Evolutionary conservation across 1,140 invertebrate genomes (phyloP), one percentile per base, ranked within the genome.

Genomic region (Heliconius hermathena): DNA sequence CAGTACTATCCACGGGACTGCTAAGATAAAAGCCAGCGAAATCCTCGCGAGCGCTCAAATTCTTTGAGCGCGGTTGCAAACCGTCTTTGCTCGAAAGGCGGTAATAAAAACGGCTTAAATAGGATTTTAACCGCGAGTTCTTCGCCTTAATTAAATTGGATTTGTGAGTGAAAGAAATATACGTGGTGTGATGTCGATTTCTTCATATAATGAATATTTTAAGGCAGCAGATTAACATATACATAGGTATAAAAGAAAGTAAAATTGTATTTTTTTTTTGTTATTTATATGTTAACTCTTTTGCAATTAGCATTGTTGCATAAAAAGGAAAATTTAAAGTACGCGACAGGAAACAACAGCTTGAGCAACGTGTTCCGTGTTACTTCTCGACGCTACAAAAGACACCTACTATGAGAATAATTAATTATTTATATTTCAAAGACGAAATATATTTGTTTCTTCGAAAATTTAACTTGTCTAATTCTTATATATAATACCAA

Each of bases 51-150:
- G 87, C 87, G 92, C 86, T 92, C 86, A 92, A 93, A 93, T 93
- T 92, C 93, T 93, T 92, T 82, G 87, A 89, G 87, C 91, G 84
- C 87, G 85, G 88, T 92, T 88, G 89, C 87, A 87, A 90, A 90
- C 91, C 91, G 90, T 93, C 93, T 93, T 91, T 90, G 90, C 91
- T 89, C 91, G 89, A 84, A 91, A 90, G 91, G 88, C 89, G 92
- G 92, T 93, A 93, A 93, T 94, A 94, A 93, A 94, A 94, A 94
- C 92, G 90, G 91, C 93, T 94, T 92, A 93, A 93, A 94, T 93
- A 93, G 93, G 93, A 94, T 94, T 93, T 94, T 91, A 93, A 94
- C 93, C 91, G 90, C 93, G 92, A 92, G 91, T 93, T 92, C 88
- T 89, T 89, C 89, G 92, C 92, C 91, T 94, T 94, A 94, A 94